These are phyloP conservation scores for Rhyacichthys aspro DNA, from an alignment of 2,797 vertebrate genomes.

Conservation along the genomic window DNA sequence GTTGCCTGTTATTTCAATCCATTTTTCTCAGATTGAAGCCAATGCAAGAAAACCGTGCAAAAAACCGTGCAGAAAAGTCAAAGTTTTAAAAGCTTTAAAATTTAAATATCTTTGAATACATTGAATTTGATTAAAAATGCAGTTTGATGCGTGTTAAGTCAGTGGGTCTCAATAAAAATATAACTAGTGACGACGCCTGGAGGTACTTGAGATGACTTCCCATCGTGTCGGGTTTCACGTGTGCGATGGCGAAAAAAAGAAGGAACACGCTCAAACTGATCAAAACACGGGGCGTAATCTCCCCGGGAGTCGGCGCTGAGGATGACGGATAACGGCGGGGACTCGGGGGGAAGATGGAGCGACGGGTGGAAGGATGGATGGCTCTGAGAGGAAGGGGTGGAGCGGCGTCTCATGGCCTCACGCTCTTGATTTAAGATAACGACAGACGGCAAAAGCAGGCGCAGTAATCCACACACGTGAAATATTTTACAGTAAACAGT, in stretches of 20 bases:
- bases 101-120: too few species aligned
- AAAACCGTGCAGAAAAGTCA: too few species aligned
- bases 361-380: constrained; percentile 35
- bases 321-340: constrained; percentile 55
- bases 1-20: too few species aligned
- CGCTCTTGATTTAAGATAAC: constrained; percentile 63
- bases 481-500: too few species aligned
- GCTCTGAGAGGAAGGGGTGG: constrained; percentile 28
- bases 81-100: too few species aligned
- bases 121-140: too few species aligned
- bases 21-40: too few species aligned
- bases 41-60: too few species aligned
- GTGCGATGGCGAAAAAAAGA: constrained; percentile 22
- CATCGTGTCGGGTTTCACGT: constrained; percentile 65
- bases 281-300: constrained; percentile 70
- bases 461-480: constrained; percentile 22
- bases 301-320: constrained; percentile 53
- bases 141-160: too few species aligned
- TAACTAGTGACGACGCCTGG: too few species aligned
- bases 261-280: constrained; percentile 57
- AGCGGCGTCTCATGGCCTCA: constrained; percentile 33
- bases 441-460: constrained; percentile 40
- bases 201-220: constrained; percentile 66
- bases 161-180: too few species aligned
- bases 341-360: constrained; percentile 31